Conservation (phyloP, 92 coral and sea anemone genomes). For the Palythoa grandis region DNA sequence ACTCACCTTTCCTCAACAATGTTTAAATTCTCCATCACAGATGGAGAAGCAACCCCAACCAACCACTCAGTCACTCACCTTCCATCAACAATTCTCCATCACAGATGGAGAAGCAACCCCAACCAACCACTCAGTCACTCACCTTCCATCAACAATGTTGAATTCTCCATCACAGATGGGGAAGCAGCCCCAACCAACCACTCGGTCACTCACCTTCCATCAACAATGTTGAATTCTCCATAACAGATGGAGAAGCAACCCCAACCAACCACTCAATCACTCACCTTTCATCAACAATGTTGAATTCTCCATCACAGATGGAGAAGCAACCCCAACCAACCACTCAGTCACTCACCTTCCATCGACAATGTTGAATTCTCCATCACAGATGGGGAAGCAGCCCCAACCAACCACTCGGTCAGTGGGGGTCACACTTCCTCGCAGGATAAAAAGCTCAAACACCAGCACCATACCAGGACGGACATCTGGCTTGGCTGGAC, state of each 20-base stretch:
- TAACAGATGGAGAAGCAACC: too few relatives aligned
- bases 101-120: too few relatives aligned
- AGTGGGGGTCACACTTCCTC: slow-evolving; percentile 97
- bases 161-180: too few relatives aligned
- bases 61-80: too few relatives aligned
- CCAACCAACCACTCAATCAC: too few relatives aligned
- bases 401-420: slow-evolving; percentile 99
- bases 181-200: too few relatives aligned
- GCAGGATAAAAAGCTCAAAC: slow-evolving; percentile 91
- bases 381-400: slow-evolving; percentile 95
- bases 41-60: too few relatives aligned
- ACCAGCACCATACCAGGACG: slow-evolving; percentile 99
- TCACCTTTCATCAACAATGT: slow-evolving; percentile 25
- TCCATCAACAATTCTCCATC: too few relatives aligned
- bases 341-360: slow-evolving; percentile 67
- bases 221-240: too few relatives aligned
- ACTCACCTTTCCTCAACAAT: slow-evolving; percentile 11
- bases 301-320: slow-evolving; percentile 77
- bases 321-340: slow-evolving; percentile 99
- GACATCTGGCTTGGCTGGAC: slow-evolving; percentile 96
- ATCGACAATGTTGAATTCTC: slow-evolving; percentile 79
- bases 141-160: too few relatives aligned
- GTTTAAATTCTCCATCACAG: slow-evolving; percentile 73
- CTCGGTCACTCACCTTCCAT: too few relatives aligned
- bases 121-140: too few relatives aligned